Percentiles rank a stretch among this genome's conserved stretches.
Evolutionary conservation across 1,140 invertebrate species (phyloP).

Genomic region (Harlomillsia oculata): DNA sequence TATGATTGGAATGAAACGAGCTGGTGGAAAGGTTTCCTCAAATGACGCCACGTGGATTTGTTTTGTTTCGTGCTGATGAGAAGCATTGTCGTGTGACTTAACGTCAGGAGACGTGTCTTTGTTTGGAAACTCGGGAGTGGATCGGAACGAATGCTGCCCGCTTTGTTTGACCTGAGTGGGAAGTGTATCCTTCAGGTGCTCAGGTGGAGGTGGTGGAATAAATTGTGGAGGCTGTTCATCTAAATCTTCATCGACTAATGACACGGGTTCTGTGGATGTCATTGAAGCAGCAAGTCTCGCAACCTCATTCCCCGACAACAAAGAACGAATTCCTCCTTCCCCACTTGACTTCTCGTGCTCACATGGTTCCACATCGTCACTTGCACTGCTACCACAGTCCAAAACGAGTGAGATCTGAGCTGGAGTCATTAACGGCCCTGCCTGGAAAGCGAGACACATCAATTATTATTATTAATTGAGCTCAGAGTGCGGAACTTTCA

Average conservation of each 20-base stretch:
- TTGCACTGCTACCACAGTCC: constrained; percentile 8
- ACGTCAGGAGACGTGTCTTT: not conserved
- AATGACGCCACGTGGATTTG: not conserved
- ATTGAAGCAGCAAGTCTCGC: not conserved
- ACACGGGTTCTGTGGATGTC: not conserved
- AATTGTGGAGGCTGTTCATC: constrained; percentile 20
- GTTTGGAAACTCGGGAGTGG: not conserved
- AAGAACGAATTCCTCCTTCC: not conserved
- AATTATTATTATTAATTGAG: too few species aligned
- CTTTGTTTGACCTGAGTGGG: not conserved
- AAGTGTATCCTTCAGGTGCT: not conserved
- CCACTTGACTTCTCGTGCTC: not conserved
- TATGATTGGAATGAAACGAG: too few species aligned
- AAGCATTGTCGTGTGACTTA: not conserved
- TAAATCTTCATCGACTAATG: constrained; percentile 18
- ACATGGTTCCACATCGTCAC: constrained; percentile 2
- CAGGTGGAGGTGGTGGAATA: constrained; percentile 24
- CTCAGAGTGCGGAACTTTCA: too few species aligned
- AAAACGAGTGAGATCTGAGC: constrained; percentile 10
- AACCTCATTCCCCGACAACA: not conserved
- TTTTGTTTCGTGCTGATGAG: not conserved
- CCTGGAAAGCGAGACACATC: constrained; percentile 1
- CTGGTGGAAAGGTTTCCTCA: not conserved
- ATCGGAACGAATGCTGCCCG: too few species aligned
- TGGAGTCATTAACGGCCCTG: constrained; percentile 10